phyloP scores from a whole-genome alignment of 2,888 invertebrate genomes.

The Philaethria dido region DNA sequence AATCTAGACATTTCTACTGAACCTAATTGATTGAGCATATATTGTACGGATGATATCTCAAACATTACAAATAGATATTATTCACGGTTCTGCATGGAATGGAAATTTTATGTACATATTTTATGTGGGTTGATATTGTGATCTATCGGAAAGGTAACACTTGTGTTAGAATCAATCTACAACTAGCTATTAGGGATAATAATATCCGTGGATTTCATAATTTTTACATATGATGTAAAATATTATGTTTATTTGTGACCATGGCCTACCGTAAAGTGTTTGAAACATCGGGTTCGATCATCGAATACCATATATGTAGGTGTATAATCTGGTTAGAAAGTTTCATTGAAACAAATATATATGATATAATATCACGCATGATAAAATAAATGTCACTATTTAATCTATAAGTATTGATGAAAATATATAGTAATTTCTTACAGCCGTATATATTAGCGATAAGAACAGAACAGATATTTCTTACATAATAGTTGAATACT shows the following conservation, averaged over 20 bases:
- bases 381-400: too few species aligned
- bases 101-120: background rate
- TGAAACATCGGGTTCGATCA: too few species aligned
- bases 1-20: slow-evolving; percentile 47
- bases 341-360: too few species aligned
- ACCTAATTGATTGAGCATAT: slow-evolving; percentile 39
- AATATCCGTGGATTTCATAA: too few species aligned
- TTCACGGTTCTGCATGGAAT: slow-evolving; percentile 2
- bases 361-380: too few species aligned
- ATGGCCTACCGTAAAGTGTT: too few species aligned
- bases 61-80: slow-evolving; percentile 14
- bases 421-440: too few species aligned
- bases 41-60: slow-evolving; percentile 35
- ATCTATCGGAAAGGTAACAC: background rate
- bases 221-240: background rate
- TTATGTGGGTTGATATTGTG: background rate
- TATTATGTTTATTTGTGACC: background rate
- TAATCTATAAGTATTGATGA: too few species aligned
- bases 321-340: too few species aligned
- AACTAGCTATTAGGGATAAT: background rate
- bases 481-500: slow-evolving; percentile 1
- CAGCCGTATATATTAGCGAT: too few species aligned
- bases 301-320: too few species aligned
- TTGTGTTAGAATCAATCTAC: background rate
- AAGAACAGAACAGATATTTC: too few species aligned